These are phyloP conservation scores for Halocynthia aurantium DNA, from an alignment of 23 tunicate species.

Conservation along the genomic window DNA sequence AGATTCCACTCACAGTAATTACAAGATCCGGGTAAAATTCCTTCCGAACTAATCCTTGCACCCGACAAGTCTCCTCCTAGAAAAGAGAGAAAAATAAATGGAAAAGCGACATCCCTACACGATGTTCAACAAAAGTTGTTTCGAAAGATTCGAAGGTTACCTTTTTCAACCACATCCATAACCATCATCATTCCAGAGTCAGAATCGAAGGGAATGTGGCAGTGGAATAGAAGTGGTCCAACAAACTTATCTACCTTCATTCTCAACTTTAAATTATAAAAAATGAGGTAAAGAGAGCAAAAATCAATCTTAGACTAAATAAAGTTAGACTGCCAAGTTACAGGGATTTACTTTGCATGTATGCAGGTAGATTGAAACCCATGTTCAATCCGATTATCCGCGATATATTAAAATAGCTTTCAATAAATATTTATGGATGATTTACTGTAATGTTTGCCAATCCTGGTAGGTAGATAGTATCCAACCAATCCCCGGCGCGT, in stretches of 20 bases:
- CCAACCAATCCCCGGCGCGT: slow-evolving; percentile 7
- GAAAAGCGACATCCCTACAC: no score
- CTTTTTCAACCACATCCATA: slow-evolving; percentile 8
- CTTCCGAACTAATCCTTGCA: slow-evolving; percentile 7
- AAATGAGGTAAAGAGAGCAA: no score
- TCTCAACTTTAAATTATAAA: slow-evolving; percentile 21
- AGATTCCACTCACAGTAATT: slow-evolving; percentile 9
- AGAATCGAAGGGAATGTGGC: slow-evolving; percentile 36
- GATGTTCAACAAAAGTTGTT: no score
- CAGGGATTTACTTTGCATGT: no score
- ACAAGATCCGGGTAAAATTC: slow-evolving; percentile 24
- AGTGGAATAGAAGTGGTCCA: slow-evolving; percentile 49
- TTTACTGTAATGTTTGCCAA: slow-evolving; percentile 38
- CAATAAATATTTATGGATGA: neutral
- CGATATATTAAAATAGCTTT: no score
- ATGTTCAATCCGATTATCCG: no score
- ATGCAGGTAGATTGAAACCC: no score
- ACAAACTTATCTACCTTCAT: slow-evolving; percentile 28
- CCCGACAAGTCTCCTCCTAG: slow-evolving; percentile 5
- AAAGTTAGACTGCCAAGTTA: no score
- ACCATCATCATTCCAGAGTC: slow-evolving; percentile 71
- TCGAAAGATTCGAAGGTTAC: neutral
- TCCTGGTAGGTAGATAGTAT: slow-evolving; percentile 15
- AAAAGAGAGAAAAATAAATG: no score
- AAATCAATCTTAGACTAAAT: no score